Conservation (phyloP, 2,888 invertebrate genomes). For the Campopleginae sp. region DNA sequence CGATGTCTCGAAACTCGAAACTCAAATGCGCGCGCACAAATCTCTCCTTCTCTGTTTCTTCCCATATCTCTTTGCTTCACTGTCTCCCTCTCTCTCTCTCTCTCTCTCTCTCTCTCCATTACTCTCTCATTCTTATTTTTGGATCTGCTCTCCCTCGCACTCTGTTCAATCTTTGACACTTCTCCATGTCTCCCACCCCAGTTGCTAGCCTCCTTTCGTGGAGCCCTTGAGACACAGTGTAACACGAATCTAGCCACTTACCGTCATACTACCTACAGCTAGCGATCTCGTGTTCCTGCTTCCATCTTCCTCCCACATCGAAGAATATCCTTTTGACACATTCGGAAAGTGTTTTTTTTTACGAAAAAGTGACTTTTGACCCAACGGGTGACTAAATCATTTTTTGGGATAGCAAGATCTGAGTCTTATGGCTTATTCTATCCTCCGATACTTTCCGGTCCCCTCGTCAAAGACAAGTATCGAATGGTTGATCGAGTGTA, state of each 20-base stretch:
- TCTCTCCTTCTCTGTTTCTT: not conserved
- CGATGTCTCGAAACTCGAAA: slow-evolving; percentile 83
- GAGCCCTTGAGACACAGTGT: slow-evolving; percentile 59
- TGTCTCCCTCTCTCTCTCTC: not conserved
- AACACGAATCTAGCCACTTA: slow-evolving; percentile 47
- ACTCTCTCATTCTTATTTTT: not conserved
- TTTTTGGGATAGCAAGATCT: not conserved
- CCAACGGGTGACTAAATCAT: not conserved
- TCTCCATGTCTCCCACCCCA: slow-evolving; percentile 20
- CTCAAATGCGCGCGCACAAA: slow-evolving; percentile 69
- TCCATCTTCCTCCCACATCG: slow-evolving; percentile 10
- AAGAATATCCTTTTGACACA: not conserved
- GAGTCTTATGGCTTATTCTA: not conserved
- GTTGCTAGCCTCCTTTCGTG: slow-evolving; percentile 17
- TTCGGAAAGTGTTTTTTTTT: not conserved
- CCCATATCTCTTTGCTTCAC: not conserved
- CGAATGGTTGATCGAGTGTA: not conserved
- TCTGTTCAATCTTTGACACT: slow-evolving; percentile 6
- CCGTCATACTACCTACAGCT: slow-evolving; percentile 10
- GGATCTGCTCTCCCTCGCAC: not conserved
- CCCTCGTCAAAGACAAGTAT: not conserved
- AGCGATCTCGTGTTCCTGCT: slow-evolving; percentile 9
- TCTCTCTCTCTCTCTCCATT: not conserved
- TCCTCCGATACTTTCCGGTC: no score
- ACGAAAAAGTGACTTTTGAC: not conserved